Conservation (phyloP, 2,888 invertebrate species). For the Galerucella calmariensis region DNA sequence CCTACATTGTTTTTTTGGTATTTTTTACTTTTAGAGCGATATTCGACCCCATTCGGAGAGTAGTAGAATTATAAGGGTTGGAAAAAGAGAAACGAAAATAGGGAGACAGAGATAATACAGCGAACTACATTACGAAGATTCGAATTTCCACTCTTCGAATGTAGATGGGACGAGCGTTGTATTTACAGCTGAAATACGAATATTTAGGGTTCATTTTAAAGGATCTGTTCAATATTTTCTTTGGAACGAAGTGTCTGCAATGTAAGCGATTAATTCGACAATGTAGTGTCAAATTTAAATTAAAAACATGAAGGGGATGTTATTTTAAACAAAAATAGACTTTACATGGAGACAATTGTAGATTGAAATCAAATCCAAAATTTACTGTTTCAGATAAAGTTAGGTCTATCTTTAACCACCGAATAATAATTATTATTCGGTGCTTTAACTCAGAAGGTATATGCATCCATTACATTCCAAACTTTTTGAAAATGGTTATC, state of each 20-base stretch:
- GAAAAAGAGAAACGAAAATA: slow-evolving; percentile 20
- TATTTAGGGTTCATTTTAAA: neutral
- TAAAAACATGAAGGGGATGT: neutral
- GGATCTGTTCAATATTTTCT: neutral
- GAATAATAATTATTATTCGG: no score
- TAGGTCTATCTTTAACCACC: no score
- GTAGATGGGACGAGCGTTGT: slow-evolving; percentile 46
- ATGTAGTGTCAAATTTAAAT: neutral
- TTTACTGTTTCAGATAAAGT: no score
- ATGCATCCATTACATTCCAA: no score
- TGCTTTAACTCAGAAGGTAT: no score
- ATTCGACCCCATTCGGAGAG: slow-evolving; percentile 29
- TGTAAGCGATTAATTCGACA: neutral
- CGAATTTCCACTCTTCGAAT: slow-evolving; percentile 39
- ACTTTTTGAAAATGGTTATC: no score
- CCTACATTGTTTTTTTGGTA: neutral
- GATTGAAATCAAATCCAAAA: neutral
- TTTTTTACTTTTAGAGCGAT: neutral
- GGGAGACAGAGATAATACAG: slow-evolving; percentile 8
- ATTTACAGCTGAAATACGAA: slow-evolving; percentile 4
- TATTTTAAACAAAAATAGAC: neutral
- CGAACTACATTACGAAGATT: slow-evolving; percentile 17
- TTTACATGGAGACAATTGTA: neutral
- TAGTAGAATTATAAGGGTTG: slow-evolving; percentile 17
- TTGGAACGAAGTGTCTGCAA: neutral